phyloP scores from a whole-genome alignment of 2,888 invertebrate genomes.

The Nomada flava region DNA sequence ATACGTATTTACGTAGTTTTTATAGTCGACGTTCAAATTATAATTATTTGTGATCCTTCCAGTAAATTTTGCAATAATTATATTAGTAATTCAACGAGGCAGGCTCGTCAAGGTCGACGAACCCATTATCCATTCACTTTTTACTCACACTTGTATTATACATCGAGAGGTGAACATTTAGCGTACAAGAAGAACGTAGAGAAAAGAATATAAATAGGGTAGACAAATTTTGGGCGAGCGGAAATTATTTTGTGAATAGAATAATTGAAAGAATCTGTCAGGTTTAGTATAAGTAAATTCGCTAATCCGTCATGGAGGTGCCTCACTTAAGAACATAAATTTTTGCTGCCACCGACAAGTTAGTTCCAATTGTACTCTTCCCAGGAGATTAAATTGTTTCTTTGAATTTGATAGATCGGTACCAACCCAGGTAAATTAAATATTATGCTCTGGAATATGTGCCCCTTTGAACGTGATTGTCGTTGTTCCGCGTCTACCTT shows the following conservation, averaged over 20 bases:
- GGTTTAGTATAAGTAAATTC: slow-evolving; percentile 60
- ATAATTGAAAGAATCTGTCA: slow-evolving; percentile 53
- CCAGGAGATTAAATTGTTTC: slow-evolving; percentile 25
- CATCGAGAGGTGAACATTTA: neutral
- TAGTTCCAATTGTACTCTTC: slow-evolving; percentile 1
- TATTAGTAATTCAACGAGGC: slow-evolving; percentile 9
- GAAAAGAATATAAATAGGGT: neutral
- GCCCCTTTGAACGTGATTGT: neutral
- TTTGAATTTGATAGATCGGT: slow-evolving; percentile 40
- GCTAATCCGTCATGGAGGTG: slow-evolving; percentile 35
- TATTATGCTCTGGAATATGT: slow-evolving; percentile 2
- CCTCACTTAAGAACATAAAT: slow-evolving; percentile 24
- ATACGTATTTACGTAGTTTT: no score
- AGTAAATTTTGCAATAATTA: no score
- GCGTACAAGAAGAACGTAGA: neutral
- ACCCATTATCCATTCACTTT: slow-evolving; percentile 60
- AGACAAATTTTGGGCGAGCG: slow-evolving; percentile 13
- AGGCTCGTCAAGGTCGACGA: slow-evolving; percentile 59
- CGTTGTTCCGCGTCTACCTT: no score
- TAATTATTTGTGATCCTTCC: no score
- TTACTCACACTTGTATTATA: slow-evolving; percentile 33
- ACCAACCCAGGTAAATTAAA: slow-evolving; percentile 49
- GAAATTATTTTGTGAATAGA: slow-evolving; percentile 51
- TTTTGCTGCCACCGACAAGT: no score
- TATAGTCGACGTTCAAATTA: no score